Evolutionary conservation across 2,888 invertebrate genomes (phyloP), one percentile per base, ranked within the genome.

Genomic region (Netelia virgata): DNA sequence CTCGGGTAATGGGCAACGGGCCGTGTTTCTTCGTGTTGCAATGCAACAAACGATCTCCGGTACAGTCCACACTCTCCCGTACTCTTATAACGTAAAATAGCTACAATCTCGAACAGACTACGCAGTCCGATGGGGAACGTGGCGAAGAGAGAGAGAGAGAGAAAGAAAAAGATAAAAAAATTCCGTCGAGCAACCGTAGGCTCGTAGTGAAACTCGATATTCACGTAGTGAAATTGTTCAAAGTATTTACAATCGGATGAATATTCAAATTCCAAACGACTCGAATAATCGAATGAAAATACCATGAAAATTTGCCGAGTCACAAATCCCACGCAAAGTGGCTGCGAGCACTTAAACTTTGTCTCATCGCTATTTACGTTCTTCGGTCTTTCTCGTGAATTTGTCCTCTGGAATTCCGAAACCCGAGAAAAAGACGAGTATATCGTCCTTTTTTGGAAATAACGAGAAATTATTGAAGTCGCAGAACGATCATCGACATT

Each of bases 1-100:
- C 80, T 84, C 80, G 83, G 72, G 76, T 84, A 80, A 84, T 84
- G 83, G 76, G 53, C 83, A 80, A 83, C 76, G 53, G 80, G 72
- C 69, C 72, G 76, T 72, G 70, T 76, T 76, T 75, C 64, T 80
- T 73, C 83, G 80, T 84, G 83, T 84, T 76, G 83, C 83, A 84
- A 84, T 66, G 74, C 50, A 76, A 70, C 70, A 78, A 79, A 84
- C 76, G 72, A 84, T 84, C 76, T 28, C 72, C 59, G 76, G 76
- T 82, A 76, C 59, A 76, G 79, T 68, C 69, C 64, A 47, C 50
- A 50, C 55, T 28, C 43, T 61, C 43, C 16, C 23, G 53, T 73
- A 47, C 66, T 73, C 75, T 66, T 70, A 70, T 41, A 78, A 57
- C 72, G 72, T 64, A 14, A 28, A 68, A 36, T 41, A 63, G 66